Conservation (phyloP, 2,888 invertebrate species). For the Cosmorhoe ocellata region DNA sequence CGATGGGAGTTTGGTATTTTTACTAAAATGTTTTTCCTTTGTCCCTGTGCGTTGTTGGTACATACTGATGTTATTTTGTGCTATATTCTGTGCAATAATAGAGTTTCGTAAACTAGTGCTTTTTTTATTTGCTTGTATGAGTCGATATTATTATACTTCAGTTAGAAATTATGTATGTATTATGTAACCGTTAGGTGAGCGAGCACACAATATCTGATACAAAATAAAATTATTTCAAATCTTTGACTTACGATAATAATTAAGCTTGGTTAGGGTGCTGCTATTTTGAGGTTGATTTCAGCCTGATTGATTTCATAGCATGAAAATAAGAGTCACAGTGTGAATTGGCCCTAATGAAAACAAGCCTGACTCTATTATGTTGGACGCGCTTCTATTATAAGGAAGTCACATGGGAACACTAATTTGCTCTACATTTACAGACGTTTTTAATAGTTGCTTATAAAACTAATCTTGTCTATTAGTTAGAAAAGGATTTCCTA, state of each 20-base stretch:
- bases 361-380: not conserved
- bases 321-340: constrained; percentile 3
- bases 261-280: constrained; percentile 1
- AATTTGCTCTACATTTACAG: not conserved
- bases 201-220: no score
- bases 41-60: not conserved
- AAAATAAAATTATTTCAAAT: no score
- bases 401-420: not conserved
- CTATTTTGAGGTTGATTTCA: not conserved
- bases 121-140: no score
- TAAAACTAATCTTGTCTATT: no score
- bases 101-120: no score
- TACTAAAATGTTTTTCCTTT: constrained; percentile 5
- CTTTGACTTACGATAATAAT: no score
- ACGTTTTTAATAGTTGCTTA: no score
- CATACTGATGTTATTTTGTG: not conserved
- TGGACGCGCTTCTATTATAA: not conserved
- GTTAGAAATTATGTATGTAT: no score
- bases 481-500: no score
- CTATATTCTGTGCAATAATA: no score
- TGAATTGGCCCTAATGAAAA: constrained; percentile 6
- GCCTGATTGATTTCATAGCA: constrained; percentile 1
- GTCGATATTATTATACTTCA: no score
- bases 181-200: no score
- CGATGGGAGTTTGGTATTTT: constrained; percentile 15